These are phyloP conservation scores for Leptoteleia sp. DNA, from an alignment of 1,140 invertebrate species.

Conservation along the genomic window DNA sequence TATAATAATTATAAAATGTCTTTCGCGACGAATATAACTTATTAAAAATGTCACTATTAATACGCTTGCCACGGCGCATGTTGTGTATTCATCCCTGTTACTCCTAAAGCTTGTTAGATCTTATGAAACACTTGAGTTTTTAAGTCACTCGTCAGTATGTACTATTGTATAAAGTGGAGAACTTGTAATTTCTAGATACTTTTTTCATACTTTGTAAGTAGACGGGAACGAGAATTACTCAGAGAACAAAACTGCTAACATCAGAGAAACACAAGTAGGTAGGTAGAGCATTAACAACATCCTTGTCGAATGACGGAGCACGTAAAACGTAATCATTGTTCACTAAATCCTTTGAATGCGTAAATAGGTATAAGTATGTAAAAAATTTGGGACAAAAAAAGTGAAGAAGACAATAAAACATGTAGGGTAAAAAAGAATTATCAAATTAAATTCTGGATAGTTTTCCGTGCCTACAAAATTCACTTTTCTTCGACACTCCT, in stretches of 20 bases:
- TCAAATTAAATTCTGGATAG: slow-evolving; percentile 37
- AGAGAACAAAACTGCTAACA: slow-evolving; percentile 68
- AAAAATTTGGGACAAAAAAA: slow-evolving; percentile 39
- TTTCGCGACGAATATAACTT: background rate
- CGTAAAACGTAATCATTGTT: slow-evolving; percentile 73
- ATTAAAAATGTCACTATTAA: slow-evolving; percentile 25
- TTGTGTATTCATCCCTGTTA: slow-evolving; percentile 29
- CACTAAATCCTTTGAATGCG: slow-evolving; percentile 71
- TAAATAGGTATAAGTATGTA: slow-evolving; percentile 59
- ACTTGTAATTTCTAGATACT: slow-evolving; percentile 58
- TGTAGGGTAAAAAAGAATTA: slow-evolving; percentile 28
- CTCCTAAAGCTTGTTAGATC: slow-evolving; percentile 40
- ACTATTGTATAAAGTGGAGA: slow-evolving; percentile 64
- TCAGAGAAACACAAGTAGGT: slow-evolving; percentile 66
- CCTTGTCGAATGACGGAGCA: slow-evolving; percentile 74
- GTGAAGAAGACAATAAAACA: slow-evolving; percentile 30
- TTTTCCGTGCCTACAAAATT: slow-evolving; percentile 18
- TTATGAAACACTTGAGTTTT: slow-evolving; percentile 56
- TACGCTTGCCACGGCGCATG: slow-evolving; percentile 17
- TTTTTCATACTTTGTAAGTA: slow-evolving; percentile 64
- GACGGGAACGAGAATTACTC: slow-evolving; percentile 66
- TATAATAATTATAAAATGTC: background rate
- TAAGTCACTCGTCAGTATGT: slow-evolving; percentile 51
- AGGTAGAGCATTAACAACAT: slow-evolving; percentile 58
- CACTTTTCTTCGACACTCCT: too few relatives aligned